Conservation (phyloP, 2,888 invertebrate genomes). For the Protonemura montana region DNA sequence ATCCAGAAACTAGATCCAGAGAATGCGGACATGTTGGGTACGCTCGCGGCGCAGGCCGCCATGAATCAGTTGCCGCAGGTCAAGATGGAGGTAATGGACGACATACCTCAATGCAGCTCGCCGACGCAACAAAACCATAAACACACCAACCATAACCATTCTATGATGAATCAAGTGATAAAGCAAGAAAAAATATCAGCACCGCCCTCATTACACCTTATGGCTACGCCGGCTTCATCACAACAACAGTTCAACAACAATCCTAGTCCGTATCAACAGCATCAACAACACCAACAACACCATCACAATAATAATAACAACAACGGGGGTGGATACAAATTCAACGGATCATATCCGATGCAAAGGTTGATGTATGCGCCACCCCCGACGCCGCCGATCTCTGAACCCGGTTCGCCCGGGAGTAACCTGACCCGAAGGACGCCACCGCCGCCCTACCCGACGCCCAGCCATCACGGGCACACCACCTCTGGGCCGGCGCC, state of each 20-base stretch:
- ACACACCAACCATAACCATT: constrained; percentile 61
- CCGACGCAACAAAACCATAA: constrained; percentile 24
- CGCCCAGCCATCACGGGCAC: constrained; percentile 58
- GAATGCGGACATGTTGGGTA: constrained; percentile 87
- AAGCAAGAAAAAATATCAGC: constrained; percentile 53
- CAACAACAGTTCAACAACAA: constrained; percentile 57
- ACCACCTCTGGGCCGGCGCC: constrained; percentile 30
- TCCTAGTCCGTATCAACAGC: constrained; percentile 55
- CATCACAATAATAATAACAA: constrained; percentile 58
- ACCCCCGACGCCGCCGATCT: constrained; percentile 86
- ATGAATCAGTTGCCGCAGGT: constrained; percentile 65
- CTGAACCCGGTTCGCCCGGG: constrained; percentile 85
- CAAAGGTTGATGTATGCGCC: constrained; percentile 77
- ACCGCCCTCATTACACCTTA: constrained; percentile 64
- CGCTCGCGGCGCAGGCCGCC: constrained; percentile 73
- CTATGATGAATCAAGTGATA: constrained; percentile 47
- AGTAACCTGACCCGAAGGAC: constrained; percentile 69
- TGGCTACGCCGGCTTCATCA: constrained; percentile 62
- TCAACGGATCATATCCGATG: constrained; percentile 46
- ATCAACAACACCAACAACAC: constrained; percentile 49
- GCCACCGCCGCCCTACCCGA: constrained; percentile 80
- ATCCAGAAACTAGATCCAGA: constrained; percentile 90
- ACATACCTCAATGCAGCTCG: constrained; percentile 55
- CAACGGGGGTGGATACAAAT: constrained; percentile 47
- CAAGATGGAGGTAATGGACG: constrained; percentile 80